Percentiles rank a stretch among this genome's conserved stretches.
These are phyloP conservation scores for Drosophila tani DNA, from an alignment of 1,140 invertebrate species.

Conservation along the genomic window DNA sequence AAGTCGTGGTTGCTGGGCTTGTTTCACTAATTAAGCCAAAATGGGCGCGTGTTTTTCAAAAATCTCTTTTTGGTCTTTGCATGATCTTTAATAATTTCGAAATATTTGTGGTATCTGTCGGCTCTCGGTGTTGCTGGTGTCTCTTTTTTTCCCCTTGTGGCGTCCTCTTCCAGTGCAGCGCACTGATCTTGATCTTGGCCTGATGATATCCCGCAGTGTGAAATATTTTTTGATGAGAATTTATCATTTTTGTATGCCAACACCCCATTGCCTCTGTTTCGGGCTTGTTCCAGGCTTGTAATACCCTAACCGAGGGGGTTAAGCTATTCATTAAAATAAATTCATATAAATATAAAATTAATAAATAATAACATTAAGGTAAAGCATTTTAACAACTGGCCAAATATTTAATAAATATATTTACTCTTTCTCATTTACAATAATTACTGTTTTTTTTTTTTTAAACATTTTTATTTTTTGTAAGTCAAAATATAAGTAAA, in stretches of 20 bases:
- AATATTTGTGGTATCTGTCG: slow-evolving; percentile 66
- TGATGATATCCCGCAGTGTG: slow-evolving; percentile 80
- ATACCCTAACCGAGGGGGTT: slow-evolving; percentile 1
- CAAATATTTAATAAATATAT: too few relatives aligned
- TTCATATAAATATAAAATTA: too few relatives aligned
- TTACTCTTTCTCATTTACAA: too few relatives aligned
- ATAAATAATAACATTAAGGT: too few relatives aligned
- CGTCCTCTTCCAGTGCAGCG: slow-evolving; percentile 38
- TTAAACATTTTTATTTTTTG: too few relatives aligned
- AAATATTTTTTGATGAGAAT: slow-evolving; percentile 83
- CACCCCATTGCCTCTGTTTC: slow-evolving; percentile 51
- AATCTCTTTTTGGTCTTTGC: slow-evolving; percentile 61
- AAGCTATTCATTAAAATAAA: too few relatives aligned
- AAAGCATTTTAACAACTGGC: too few relatives aligned
- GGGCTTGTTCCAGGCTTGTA: background rate
- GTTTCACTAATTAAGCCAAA: slow-evolving; percentile 83
- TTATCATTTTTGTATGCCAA: slow-evolving; percentile 76
- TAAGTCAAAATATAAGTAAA: too few relatives aligned
- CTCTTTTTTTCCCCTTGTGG: slow-evolving; percentile 23
- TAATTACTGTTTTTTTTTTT: too few relatives aligned
- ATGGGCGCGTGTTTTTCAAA: slow-evolving; percentile 71
- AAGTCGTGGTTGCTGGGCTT: slow-evolving; percentile 60
- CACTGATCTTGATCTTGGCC: slow-evolving; percentile 60
- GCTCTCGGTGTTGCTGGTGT: slow-evolving; percentile 14
- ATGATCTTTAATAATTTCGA: slow-evolving; percentile 82